A percentile compares a stretch with the other conserved stretches of the same genome.
Evolutionary conservation across 1,140 invertebrate genomes (phyloP).

Genomic region (Drosophila tropicalis): DNA sequence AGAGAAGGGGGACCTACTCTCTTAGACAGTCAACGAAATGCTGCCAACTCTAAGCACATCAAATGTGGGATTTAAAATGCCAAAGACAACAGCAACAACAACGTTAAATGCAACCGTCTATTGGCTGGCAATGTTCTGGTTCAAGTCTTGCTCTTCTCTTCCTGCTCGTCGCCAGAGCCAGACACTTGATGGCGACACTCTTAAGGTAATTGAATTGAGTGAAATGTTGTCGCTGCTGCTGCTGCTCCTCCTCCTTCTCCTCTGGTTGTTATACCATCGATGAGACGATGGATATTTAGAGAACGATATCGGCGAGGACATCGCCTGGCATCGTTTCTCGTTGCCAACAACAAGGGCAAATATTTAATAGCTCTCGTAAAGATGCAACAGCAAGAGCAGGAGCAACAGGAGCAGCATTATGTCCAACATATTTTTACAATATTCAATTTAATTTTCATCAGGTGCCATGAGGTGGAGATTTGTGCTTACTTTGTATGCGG

Average conservation of each 20-base stretch:
- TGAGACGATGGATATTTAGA: conserved; percentile 69
- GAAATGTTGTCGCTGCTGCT: conserved; percentile 69
- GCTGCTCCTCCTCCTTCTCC: not conserved
- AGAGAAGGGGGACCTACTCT: conserved; percentile 5
- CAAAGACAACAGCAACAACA: conserved; percentile 55
- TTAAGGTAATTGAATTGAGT: conserved; percentile 82
- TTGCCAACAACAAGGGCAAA: conserved; percentile 53
- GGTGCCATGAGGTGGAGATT: conserved; percentile 43
- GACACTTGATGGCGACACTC: conserved; percentile 79
- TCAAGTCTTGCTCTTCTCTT: not conserved
- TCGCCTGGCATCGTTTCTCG: conserved; percentile 40
- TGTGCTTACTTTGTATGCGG: conserved; percentile 57
- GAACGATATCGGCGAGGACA: conserved; percentile 48
- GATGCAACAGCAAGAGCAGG: conserved; percentile 30
- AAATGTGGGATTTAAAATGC: conserved; percentile 81
- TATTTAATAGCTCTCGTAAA: conserved; percentile 71
- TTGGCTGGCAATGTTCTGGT: conserved; percentile 5
- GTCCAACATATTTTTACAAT: conserved; percentile 77
- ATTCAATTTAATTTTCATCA: conserved; percentile 78
- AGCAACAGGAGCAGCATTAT: conserved; percentile 36
- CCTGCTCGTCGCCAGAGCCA: conserved; percentile 28
- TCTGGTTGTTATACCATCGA: conserved; percentile 47
- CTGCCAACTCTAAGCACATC: conserved; percentile 72
- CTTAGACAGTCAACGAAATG: conserved; percentile 47
- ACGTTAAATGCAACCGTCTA: conserved; percentile 23